Evolutionary conservation across 2,888 invertebrate genomes (phyloP), one percentile per base, ranked within the genome.

Genomic region (Patella pellucida): DNA sequence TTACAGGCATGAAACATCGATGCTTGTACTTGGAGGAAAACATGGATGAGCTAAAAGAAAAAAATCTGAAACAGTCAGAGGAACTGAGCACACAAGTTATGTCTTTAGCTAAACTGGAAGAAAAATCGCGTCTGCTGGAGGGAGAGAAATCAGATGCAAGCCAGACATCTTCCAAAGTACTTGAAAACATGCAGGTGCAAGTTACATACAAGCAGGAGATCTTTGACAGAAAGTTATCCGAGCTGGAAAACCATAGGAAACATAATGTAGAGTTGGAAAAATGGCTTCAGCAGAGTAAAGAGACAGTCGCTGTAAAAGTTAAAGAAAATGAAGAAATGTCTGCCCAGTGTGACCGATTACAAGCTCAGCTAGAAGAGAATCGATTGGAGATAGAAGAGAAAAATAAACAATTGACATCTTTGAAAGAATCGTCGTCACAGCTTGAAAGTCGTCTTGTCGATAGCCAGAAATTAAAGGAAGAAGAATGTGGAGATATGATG

Each of bases 161-260:
- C 27, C 52, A 16, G 14, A 54, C 54, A 15, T 71, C 54, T 11
- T 23, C n/a, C 7, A 78, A 77, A 54, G 78, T 77, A 52, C 56
- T 76, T 52, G 51, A 77, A 67, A 78, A 78, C 31, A 50, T 81
- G 19, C 62, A 79, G 41, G 76, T 78, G n/a, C 75, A 76, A 31
- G n/a, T 77, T 23, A 76, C 74, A n/a, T 81, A 76, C 50, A 78
- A 77, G 74, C 77, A 81, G 52, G 74, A 69, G 68, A 72, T 77
- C 15, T 71, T 81, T 14, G 78, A 79, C 52, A 51, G 72, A 41
- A 81, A 78, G 68, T 27, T 73, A 19, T 54, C 51, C 3, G 79
- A 81, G 56, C 68, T 81, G 15, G 73, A 78, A 41, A 51, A 68
- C n/a, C 71, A 75, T 56, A 72, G 75, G 56, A 70, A 69, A n/a